phyloP scores from a whole-genome alignment of 2,797 vertebrate genomes.

The Nannoperca obscura region DNA sequence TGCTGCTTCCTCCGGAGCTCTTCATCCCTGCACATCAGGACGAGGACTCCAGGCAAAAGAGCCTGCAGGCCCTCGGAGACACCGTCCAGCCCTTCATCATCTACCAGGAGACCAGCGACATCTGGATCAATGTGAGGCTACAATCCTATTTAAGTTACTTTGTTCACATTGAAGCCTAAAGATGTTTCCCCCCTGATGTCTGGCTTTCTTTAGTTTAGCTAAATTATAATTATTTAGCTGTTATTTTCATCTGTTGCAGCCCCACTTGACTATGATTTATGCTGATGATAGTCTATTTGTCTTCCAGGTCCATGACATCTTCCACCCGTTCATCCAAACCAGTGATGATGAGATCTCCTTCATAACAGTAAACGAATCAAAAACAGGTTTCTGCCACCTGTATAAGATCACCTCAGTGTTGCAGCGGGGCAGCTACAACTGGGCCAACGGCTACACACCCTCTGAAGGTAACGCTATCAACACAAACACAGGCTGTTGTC shows the following conservation, averaged over 20 bases:
- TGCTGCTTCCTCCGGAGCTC: constrained; percentile 91
- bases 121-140: constrained; percentile 82
- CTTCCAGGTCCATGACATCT: constrained; percentile 92
- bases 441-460: constrained; percentile 83
- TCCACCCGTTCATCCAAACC: constrained; percentile 89
- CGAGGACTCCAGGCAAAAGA: constrained; percentile 82
- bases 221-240: no score
- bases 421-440: constrained; percentile 80
- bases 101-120: constrained; percentile 90
- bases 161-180: background rate
- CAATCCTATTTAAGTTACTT: background rate
- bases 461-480: constrained; percentile 65
- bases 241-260: background rate
- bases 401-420: constrained; percentile 89
- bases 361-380: constrained; percentile 90
- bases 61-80: constrained; percentile 87
- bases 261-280: background rate
- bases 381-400: constrained; percentile 92
- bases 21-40: constrained; percentile 87
- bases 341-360: constrained; percentile 89
- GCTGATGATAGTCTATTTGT: background rate
- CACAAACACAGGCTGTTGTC: background rate
- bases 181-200: background rate
- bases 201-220: background rate
- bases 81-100: constrained; percentile 90